Percentiles rank a stretch among this genome's conserved stretches.
Evolutionary conservation across 2,888 invertebrate species (phyloP).

Genomic region (Nomada flava): DNA sequence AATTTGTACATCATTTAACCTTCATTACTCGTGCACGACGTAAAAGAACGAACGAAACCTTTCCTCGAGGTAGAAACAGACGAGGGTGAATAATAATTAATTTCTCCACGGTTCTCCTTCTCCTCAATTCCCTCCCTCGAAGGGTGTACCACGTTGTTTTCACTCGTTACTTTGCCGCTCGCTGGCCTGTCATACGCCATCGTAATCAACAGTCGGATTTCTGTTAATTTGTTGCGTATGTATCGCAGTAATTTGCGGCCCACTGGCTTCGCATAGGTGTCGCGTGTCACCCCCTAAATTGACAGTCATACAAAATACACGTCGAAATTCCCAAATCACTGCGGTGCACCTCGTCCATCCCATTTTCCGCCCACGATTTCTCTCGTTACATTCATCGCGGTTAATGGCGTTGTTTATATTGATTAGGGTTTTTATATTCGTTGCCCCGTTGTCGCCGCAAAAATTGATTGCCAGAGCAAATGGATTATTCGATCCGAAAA

Average conservation of each 20-base stretch:
- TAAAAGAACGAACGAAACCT: no score
- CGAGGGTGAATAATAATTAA: slow-evolving; percentile 27
- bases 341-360: no score
- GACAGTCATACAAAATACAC: slow-evolving; percentile 23
- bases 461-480: background rate
- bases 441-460: background rate
- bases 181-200: slow-evolving; percentile 27
- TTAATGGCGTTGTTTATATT: slow-evolving; percentile 13
- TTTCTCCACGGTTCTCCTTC: background rate
- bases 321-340: slow-evolving; percentile 21
- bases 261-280: slow-evolving; percentile 27
- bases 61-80: background rate
- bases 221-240: slow-evolving; percentile 51
- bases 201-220: slow-evolving; percentile 29
- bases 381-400: background rate
- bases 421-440: slow-evolving; percentile 14
- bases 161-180: slow-evolving; percentile 14
- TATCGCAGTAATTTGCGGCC: slow-evolving; percentile 47
- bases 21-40: no score
- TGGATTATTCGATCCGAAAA: background rate
- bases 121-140: slow-evolving; percentile 6
- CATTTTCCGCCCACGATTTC: background rate
- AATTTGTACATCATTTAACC: no score
- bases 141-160: slow-evolving; percentile 2
- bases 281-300: slow-evolving; percentile 26